Evolutionary conservation across 2,888 invertebrate genomes (phyloP).

Genomic region (Cecidostiba fungosa): DNA sequence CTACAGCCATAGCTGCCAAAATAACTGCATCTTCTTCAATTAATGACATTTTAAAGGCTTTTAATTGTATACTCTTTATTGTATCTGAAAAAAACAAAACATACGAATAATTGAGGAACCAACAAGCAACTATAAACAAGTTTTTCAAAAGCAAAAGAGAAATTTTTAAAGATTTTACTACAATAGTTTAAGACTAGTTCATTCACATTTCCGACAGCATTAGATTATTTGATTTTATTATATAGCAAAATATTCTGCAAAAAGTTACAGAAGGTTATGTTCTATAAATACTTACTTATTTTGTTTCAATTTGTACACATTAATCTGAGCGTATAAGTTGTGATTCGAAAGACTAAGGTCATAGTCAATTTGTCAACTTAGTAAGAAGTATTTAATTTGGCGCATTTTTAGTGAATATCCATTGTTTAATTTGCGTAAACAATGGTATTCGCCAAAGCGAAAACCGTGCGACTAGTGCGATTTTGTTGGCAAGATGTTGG

Average conservation of each 20-base stretch:
- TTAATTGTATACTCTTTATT: neutral
- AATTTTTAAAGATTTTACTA: neutral
- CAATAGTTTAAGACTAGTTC: neutral
- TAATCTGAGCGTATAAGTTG: neutral
- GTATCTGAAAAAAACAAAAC: neutral
- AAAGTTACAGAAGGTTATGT: constrained; percentile 29
- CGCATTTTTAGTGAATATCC: neutral
- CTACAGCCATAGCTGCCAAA: neutral
- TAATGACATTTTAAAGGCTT: constrained; percentile 35
- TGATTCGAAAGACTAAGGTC: neutral
- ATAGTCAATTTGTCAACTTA: neutral
- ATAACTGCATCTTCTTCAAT: constrained; percentile 12
- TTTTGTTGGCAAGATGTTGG: neutral
- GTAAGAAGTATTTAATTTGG: neutral
- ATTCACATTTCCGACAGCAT: neutral
- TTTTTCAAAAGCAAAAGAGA: neutral
- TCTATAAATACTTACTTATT: constrained; percentile 17
- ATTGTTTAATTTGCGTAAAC: constrained; percentile 3
- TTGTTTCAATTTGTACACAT: constrained; percentile 27
- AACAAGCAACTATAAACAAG: neutral
- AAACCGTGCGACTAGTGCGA: no score
- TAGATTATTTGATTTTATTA: neutral
- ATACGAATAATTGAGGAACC: neutral
- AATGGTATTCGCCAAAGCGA: neutral
- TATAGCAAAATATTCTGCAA: neutral